These are phyloP conservation scores for Xestia xanthographa DNA, from an alignment of 2,888 invertebrate species.

Conservation along the genomic window DNA sequence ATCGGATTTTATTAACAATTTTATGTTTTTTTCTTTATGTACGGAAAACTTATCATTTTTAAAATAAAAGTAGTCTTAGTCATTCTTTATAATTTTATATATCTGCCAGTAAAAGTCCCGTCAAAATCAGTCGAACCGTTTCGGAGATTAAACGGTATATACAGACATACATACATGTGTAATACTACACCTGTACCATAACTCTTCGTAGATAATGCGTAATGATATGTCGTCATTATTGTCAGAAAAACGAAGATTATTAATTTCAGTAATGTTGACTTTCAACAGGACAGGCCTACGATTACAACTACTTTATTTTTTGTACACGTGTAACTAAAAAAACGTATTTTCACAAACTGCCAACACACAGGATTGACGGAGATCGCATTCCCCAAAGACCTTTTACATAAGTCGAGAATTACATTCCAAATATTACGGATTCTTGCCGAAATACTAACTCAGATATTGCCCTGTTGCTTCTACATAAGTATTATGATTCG, in stretches of 20 bases:
- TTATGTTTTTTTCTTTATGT: too few species aligned
- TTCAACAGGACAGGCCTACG: not conserved
- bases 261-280: not conserved
- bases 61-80: too few species aligned
- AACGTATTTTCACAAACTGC: constrained; percentile 40
- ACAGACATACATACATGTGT: too few species aligned
- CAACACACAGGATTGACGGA: constrained; percentile 22
- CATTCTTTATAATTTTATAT: too few species aligned
- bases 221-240: too few species aligned
- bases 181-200: too few species aligned
- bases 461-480: constrained; percentile 37
- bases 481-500: constrained; percentile 8
- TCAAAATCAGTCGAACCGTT: too few species aligned
- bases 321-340: constrained; percentile 1
- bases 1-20: too few species aligned
- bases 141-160: too few species aligned
- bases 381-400: constrained; percentile 31
- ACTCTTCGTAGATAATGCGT: too few species aligned
- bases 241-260: not conserved
- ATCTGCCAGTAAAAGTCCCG: too few species aligned
- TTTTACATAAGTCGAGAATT: constrained; percentile 44
- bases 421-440: constrained; percentile 51
- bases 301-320: constrained; percentile 15
- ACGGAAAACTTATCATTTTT: too few species aligned
- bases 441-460: constrained; percentile 33